Evolutionary conservation across 1,140 invertebrate species (phyloP), one percentile per base, ranked within the genome.

Genomic region (Neomicropteryx cornuta): DNA sequence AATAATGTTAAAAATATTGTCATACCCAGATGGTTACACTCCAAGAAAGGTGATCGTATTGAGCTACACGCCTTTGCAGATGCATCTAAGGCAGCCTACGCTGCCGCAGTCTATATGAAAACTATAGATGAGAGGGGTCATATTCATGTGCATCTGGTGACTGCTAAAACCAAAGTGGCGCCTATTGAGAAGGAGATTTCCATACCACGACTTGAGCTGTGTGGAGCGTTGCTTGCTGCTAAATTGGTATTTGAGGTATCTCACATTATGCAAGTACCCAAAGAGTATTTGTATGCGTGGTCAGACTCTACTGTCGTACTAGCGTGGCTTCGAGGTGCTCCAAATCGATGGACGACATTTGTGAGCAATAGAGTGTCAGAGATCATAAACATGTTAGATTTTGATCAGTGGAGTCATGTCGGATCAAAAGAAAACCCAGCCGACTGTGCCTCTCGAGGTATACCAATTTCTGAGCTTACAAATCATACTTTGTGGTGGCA

Each of bases 371-470:
- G 57, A 18, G 54, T 64, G 0, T 13, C 48, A 2, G 29, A 49
- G 43, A 61, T 62, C 21, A 49, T 47, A 39, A 22, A 39, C 18
- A 35, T 44, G 11, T 43, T 46, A 8, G 18, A 23, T 18, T 10
- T 33, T 4, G 28, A 32, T 3, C 18, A 53, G 8, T 71, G 63
- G 68, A n/a, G 19, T 18, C 55, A 70, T 44, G 49, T 68, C 1
- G 29, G 37, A 8, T 46, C 53, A 2, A 18, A 34, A 11, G 33
- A 54, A 3, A 70, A 71, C 46, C 58, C 60, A 13, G 59, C 58
- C 2, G 63, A 71, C 47, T 33, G 46, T 2, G 22, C 50, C 8
- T 60, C 58, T 8, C 38, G 64, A 31, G 63, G 64, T 13, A 13
- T 49, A 10, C 17, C 37, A 17, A 30, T 43, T 20, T 3, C 30